Base-by-base conservation (phyloP, 2,888 invertebrate genomes). In the Uloborus plumipes region DNA sequence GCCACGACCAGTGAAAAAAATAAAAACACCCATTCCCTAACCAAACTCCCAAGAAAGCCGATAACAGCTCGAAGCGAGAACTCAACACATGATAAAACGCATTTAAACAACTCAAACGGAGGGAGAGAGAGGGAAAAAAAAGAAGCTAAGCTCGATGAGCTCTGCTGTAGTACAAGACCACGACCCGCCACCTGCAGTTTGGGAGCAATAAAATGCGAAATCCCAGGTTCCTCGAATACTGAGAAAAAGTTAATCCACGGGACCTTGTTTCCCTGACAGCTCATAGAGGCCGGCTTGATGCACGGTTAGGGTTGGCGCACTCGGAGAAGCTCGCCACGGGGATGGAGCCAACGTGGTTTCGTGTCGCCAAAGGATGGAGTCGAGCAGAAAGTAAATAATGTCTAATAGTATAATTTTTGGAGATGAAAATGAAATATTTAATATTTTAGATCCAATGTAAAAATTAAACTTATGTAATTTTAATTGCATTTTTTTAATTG, bases 261-360 rank as follows among this genome's bases (percentile, higher is more conserved):
- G 79, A 80, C 79, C 79, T 80, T 80, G 79, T 80, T 80, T 73
- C 73, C 73, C 55, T 80, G 79, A 80, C 79, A 80, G 79, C 73
- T 80, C 79, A 73, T 80, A 80, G 73, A 67, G 69, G 72, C 73
- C 62, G 22, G 69, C 73, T 53, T 80, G 79, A 80, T 80, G 79
- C 79, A 80, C 73, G 79, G 61, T 73, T 73, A 69, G 73, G 79
- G 79, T 80, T 80, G 55, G 49, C 73, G 20, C 2, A 67, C 3
- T 39, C 39, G 39, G 11, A 39, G 39, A 11, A 4, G 9, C 39
- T 39, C 39, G 39, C 39, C 39, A 39, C 7, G 1, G 11, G 1
- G 39, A 39, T 39, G 39, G 39, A 39, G 39, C 39, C 39, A 39
- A 39, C 39, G 39, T 39, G 9, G n/a, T 39, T 39, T 39, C 7